Evolutionary conservation across 2,888 invertebrate genomes (phyloP).

Genomic region (Archaeoteleia sp.): DNA sequence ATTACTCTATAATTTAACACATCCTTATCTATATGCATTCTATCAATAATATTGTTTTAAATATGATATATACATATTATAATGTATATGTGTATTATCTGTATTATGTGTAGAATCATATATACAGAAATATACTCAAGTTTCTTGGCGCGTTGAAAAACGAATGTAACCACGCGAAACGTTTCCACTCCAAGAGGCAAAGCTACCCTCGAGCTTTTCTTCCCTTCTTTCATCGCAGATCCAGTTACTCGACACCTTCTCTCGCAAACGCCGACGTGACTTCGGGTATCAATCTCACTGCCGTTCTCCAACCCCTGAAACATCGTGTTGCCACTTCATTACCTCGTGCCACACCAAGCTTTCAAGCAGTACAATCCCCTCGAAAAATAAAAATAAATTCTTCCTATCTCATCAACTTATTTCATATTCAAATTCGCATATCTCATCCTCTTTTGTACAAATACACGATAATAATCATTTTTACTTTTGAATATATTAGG

Average conservation of each 20-base stretch:
- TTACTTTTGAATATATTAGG: conserved; percentile 21
- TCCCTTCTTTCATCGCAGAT: conserved; percentile 59
- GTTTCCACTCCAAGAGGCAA: conserved; percentile 59
- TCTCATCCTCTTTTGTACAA: conserved; percentile 14
- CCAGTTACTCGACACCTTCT: conserved; percentile 68
- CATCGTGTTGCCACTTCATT: conserved; percentile 73
- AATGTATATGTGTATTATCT: too few relatives aligned
- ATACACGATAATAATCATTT: conserved; percentile 18
- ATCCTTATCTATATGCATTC: too few relatives aligned
- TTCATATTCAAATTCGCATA: conserved; percentile 31
- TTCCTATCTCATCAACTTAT: conserved; percentile 31
- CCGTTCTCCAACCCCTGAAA: conserved; percentile 65
- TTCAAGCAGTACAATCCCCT: conserved; percentile 1
- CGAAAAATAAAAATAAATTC: conserved; percentile 15
- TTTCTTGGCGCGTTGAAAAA: conserved; percentile 57
- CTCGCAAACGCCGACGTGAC: conserved; percentile 66
- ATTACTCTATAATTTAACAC: too few relatives aligned
- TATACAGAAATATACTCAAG: conserved; percentile 23
- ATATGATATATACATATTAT: too few relatives aligned
- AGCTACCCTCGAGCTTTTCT: conserved; percentile 59
- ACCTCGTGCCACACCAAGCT: conserved; percentile 58
- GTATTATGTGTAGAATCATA: conserved; percentile 4
- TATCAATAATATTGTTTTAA: too few relatives aligned
- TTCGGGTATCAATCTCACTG: conserved; percentile 71
- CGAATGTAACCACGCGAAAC: conserved; percentile 63